Evolutionary conservation across 2,888 invertebrate genomes (phyloP), one percentile per base, ranked within the genome.

Genomic region (Liodrosophila aerea): DNA sequence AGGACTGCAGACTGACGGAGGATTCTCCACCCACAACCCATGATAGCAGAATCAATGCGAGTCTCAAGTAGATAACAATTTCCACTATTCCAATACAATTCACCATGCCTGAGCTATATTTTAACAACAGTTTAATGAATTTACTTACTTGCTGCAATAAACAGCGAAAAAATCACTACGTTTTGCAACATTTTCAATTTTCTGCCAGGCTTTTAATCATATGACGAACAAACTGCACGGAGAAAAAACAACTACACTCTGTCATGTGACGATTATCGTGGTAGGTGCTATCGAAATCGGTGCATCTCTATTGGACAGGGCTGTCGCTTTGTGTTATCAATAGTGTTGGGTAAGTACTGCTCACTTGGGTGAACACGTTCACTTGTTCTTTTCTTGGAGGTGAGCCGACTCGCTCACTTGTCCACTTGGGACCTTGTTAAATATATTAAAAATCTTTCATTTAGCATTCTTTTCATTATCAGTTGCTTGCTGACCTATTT

Each of bases 81-180:
- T 67, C 22, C 45, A 43, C 33, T 51, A 27, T 27, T 53, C n/a
- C 0, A 1, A 0, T 33, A 40, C 4, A 15, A 1, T 9, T 2
- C 2, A 52, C 5, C 29, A 8, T 1, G 13, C 11, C 11, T 16
- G 51, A 30, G 4, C 11, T 8, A 1, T 15, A 2, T 37, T 4
- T 1, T 1, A 9, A 15, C 1, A n/a, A 16, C 33, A 16, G 12
- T 16, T 49, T 12, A 1, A 8, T 7, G 5, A 0, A 37, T 72
- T 66, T 72, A 89, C 89, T 89, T 86, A 89, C 89, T 87, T 80
- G 87, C 86, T 62, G 85, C 83, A 39, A 89, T 65, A 67, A 85
- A 87, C 39, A 88, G 75, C 47, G 86, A 83, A 34, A 89, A 86
- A 76, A 89, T 73, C 45, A 88, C 60, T 45, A 83, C 76, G 77